Conservation (phyloP, 2,113 vertebrate species). For the Pseudopodoces humilis region DNA sequence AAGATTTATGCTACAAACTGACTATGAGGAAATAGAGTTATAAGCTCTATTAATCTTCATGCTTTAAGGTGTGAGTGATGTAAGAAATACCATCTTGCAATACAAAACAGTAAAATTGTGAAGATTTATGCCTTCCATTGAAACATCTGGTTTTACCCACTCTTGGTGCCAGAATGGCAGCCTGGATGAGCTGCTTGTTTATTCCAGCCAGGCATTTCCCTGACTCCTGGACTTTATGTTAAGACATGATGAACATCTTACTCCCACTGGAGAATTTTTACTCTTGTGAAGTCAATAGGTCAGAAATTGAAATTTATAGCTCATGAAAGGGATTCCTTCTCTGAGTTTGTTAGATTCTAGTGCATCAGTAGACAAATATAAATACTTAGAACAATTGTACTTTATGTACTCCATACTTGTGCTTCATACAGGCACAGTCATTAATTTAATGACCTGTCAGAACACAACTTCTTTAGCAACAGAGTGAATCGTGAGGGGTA, state of each 20-base stretch:
- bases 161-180: neutral
- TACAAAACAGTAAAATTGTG: neutral
- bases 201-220: neutral
- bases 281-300: neutral
- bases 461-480: neutral
- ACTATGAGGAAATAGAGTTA: neutral
- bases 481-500: neutral
- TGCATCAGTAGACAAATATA: neutral
- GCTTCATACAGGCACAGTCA: neutral
- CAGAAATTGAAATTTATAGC: slow-evolving; percentile 20
- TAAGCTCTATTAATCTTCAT: neutral
- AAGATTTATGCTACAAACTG: neutral
- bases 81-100: neutral
- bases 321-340: neutral
- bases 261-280: neutral
- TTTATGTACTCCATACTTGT: neutral
- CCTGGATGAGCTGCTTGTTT: slow-evolving; percentile 1
- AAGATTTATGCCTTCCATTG: neutral
- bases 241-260: neutral
- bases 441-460: neutral
- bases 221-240: neutral
- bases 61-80: neutral
- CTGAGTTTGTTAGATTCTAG: neutral
- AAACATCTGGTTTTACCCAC: slow-evolving; percentile 17
- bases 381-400: neutral